A percentile compares a stretch with the other conserved stretches of the same genome.
These are phyloP conservation scores for Semaprochilodus insignis DNA, from an alignment of 2,797 vertebrate species.

Conservation along the genomic window DNA sequence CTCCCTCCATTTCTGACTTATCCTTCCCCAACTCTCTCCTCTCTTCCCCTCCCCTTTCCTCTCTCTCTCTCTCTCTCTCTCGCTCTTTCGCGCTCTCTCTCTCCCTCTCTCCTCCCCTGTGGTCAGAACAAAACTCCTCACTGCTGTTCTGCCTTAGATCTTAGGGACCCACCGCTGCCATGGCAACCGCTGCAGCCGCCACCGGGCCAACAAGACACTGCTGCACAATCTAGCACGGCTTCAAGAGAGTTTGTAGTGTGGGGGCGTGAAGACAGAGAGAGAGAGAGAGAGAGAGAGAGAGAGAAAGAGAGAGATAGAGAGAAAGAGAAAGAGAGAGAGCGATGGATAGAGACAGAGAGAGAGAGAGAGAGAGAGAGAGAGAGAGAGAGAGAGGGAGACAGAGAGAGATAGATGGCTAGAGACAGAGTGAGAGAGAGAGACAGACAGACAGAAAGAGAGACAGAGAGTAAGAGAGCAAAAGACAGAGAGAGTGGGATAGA, in stretches of 20 bases:
- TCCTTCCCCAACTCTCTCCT: too few species aligned
- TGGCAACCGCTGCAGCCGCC: conserved; percentile 34
- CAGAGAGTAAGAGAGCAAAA: conserved; percentile 30
- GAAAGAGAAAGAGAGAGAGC: too few species aligned
- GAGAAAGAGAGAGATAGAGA: background rate
- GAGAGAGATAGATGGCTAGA: conserved; percentile 36
- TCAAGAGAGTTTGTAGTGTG: conserved; percentile 21
- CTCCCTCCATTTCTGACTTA: too few species aligned
- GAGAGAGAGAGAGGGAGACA: background rate
- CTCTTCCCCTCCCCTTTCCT: too few species aligned
- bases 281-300: conserved; percentile 2
- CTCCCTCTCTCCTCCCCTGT: background rate
- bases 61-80: background rate
- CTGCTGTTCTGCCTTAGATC: conserved; percentile 19
- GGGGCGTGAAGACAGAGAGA: background rate
- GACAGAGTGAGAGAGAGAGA: conserved; percentile 42
- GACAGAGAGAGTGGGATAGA: too few species aligned
- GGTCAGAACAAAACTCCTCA: conserved; percentile 16
- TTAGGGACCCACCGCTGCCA: conserved; percentile 32
- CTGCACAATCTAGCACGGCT: background rate
- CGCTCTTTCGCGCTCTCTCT: background rate
- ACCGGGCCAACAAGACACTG: conserved; percentile 1
- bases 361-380: too few species aligned
- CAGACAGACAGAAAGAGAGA: background rate
- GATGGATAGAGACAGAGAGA: too few species aligned